phyloP scores from a whole-genome alignment of 2,113 vertebrate species.

The Pluvianellus socialis region DNA sequence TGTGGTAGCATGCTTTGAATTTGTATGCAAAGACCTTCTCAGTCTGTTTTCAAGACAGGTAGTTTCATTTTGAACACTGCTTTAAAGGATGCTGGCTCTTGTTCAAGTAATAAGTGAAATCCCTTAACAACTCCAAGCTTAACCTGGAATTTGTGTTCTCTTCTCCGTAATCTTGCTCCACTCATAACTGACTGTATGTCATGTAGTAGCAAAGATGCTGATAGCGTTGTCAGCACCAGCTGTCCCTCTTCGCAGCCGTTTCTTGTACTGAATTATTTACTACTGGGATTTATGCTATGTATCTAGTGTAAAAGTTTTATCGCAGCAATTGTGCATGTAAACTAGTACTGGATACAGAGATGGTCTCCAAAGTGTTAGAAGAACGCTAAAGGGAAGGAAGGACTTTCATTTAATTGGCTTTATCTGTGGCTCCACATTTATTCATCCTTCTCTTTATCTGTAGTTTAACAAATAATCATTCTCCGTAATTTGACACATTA shows the following conservation, averaged over 20 bases:
- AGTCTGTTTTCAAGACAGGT: background rate
- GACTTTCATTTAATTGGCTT: slow-evolving; percentile 48
- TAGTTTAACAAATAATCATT: slow-evolving; percentile 51
- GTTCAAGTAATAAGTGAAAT: background rate
- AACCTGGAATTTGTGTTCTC: slow-evolving; percentile 35
- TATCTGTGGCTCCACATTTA: slow-evolving; percentile 49
- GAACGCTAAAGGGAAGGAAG: slow-evolving; percentile 30
- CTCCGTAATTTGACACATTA: slow-evolving; percentile 46
- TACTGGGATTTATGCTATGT: slow-evolving; percentile 41
- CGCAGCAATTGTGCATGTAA: background rate
- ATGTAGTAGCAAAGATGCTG: slow-evolving; percentile 27
- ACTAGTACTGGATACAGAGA: background rate
- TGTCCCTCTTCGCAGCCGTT: slow-evolving; percentile 37
- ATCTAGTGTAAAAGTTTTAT: slow-evolving; percentile 43
- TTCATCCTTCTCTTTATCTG: slow-evolving; percentile 40
- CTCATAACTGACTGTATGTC: background rate
- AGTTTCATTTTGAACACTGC: background rate
- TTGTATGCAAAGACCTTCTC: background rate
- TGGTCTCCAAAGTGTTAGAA: slow-evolving; percentile 9
- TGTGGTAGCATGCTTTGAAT: background rate
- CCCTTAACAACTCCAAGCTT: background rate
- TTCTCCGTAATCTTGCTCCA: background rate
- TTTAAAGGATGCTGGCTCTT: slow-evolving; percentile 6
- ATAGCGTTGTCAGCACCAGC: slow-evolving; percentile 45
- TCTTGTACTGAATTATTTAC: slow-evolving; percentile 56